A percentile compares a stretch with the other conserved stretches of the same genome.
These are phyloP conservation scores for Pycnomerus fuliginosus DNA, from an alignment of 2,888 invertebrate genomes.

Conservation along the genomic window DNA sequence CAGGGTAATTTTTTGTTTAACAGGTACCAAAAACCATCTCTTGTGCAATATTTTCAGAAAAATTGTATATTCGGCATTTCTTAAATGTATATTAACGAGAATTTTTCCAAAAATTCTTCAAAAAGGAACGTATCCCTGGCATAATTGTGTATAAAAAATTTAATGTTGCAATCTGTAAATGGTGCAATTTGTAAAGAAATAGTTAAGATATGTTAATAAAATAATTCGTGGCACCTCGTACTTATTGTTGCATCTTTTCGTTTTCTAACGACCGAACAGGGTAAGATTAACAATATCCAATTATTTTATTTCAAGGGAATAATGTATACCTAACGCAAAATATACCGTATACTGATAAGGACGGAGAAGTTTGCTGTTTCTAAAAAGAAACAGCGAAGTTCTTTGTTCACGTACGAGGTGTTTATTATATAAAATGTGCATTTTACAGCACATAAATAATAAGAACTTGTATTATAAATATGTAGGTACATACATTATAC, in stretches of 20 bases:
- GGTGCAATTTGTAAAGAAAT: slow-evolving; percentile 52
- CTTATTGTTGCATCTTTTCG: slow-evolving; percentile 28
- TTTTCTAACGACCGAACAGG: slow-evolving; percentile 41
- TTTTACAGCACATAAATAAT: slow-evolving; percentile 33
- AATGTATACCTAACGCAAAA: slow-evolving; percentile 2
- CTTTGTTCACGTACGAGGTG: slow-evolving; percentile 46
- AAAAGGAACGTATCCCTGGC: slow-evolving; percentile 55
- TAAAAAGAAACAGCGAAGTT: slow-evolving; percentile 13
- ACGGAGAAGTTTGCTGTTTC: slow-evolving; percentile 12
- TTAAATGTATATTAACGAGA: slow-evolving; percentile 30
- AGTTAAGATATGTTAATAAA: slow-evolving; percentile 35
- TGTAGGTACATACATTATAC: slow-evolving; percentile 49
- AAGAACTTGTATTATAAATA: slow-evolving; percentile 49
- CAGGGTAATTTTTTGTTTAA: slow-evolving; percentile 37
- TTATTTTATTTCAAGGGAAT: slow-evolving; percentile 25
- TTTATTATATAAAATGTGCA: slow-evolving; percentile 31
- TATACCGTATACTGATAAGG: not conserved
- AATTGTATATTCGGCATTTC: slow-evolving; percentile 19
- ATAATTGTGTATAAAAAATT: slow-evolving; percentile 51
- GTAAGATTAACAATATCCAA: slow-evolving; percentile 51
- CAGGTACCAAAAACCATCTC: slow-evolving; percentile 19
- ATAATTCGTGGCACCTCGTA: slow-evolving; percentile 51
- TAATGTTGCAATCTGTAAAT: slow-evolving; percentile 51
- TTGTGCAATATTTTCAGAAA: slow-evolving; percentile 25
- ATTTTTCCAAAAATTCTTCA: slow-evolving; percentile 36